A percentile compares a stretch with the other conserved stretches of the same genome.
Conservation (phyloP, 2,113 vertebrate species). For the Apteryx owenii region DNA sequence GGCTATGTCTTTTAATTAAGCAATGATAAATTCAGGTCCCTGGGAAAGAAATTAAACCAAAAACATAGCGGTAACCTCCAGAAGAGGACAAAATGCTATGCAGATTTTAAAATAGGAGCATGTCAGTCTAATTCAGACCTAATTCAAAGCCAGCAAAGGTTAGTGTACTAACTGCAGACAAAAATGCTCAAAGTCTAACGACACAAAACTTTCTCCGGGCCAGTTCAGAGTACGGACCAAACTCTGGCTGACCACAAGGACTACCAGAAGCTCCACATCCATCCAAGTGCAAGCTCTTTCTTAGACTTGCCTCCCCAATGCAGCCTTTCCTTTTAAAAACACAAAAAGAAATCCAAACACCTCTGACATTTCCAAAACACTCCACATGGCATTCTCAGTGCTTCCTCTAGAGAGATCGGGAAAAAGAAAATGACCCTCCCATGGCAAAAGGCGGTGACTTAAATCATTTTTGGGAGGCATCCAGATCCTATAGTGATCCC, state of each 20-base stretch:
- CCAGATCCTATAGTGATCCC: slow-evolving; percentile 16
- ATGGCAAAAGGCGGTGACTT: background rate
- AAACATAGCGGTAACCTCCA: background rate
- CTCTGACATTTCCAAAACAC: background rate
- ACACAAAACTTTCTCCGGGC: background rate
- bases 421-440: slow-evolving; percentile 19
- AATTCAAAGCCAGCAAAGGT: background rate
- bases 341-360: background rate
- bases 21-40: background rate
- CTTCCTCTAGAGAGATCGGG: background rate
- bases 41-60: background rate
- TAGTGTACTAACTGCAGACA: background rate
- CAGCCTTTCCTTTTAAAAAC: background rate
- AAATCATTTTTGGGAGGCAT: slow-evolving; percentile 30
- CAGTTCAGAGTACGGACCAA: background rate
- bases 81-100: background rate
- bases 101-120: background rate
- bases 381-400: background rate
- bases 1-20: background rate
- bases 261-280: background rate
- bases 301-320: background rate
- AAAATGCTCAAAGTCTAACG: background rate
- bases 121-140: rapidly evolving
- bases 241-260: background rate
- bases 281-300: background rate